These are phyloP conservation scores for Anomalospiza imberbis DNA, from an alignment of 2,797 vertebrate genomes.

Conservation along the genomic window DNA sequence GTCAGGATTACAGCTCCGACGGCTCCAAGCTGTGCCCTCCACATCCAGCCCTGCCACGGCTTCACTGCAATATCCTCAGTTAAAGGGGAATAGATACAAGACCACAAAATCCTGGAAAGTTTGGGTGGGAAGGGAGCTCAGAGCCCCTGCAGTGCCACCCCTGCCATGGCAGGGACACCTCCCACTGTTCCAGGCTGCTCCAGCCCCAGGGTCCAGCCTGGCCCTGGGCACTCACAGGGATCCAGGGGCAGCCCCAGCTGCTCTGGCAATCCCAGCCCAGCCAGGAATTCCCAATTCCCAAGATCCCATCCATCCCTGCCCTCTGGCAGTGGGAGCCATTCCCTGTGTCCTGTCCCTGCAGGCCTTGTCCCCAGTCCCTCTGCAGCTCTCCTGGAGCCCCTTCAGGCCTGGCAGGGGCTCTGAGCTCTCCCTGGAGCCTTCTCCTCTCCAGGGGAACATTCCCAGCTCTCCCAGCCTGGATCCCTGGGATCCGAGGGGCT, in stretches of 20 bases:
- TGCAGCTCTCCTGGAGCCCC: background rate
- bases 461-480: background rate
- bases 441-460: background rate
- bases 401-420: background rate
- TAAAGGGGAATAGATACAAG: background rate
- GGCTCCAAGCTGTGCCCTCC: background rate
- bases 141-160: background rate
- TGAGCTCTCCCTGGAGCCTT: background rate
- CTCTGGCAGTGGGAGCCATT: background rate
- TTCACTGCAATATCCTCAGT: too few species aligned
- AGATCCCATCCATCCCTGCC: background rate
- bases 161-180: background rate
- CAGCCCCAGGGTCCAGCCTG: background rate
- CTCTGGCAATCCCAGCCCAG: background rate
- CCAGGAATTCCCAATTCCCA: background rate
- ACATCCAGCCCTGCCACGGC: background rate
- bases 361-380: background rate
- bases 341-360: background rate
- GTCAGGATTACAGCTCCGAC: background rate
- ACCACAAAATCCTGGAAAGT: rapidly evolving
- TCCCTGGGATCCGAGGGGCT: background rate
- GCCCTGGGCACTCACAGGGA: background rate
- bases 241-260: background rate
- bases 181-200: background rate
- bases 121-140: background rate